Evolutionary conservation across 2,113 vertebrate genomes (phyloP).

Genomic region (Aphyosemion australe): DNA sequence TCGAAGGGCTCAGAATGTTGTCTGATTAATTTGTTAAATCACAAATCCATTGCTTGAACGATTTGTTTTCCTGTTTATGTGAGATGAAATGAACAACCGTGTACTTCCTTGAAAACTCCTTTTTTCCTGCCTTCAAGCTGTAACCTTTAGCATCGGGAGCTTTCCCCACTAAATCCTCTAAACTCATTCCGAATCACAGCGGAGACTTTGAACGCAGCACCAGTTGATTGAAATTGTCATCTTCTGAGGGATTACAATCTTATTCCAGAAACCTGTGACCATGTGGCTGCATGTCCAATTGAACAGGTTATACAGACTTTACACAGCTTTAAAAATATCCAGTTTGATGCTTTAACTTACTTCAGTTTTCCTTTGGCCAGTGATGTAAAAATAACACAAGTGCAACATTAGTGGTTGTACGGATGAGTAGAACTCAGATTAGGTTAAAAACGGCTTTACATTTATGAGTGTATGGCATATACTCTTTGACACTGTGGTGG

Average conservation of each 20-base stretch:
- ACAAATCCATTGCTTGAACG: neutral
- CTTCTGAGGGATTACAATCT: constrained; percentile 25
- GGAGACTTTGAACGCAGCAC: constrained; percentile 11
- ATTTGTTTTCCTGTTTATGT: too few species aligned
- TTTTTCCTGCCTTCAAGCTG: too few species aligned
- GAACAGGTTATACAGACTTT: neutral
- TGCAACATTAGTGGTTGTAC: neutral
- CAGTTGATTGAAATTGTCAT: constrained; percentile 32
- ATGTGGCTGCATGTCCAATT: constrained; percentile 2
- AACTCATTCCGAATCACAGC: constrained; percentile 11
- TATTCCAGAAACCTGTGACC: constrained; percentile 7
- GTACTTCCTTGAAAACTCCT: neutral
- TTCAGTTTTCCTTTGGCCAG: neutral
- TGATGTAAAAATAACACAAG: neutral
- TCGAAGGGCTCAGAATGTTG: neutral
- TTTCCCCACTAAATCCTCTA: constrained; percentile 17
- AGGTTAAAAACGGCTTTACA: neutral
- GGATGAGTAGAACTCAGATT: neutral
- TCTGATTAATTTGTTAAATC: constrained; percentile 2
- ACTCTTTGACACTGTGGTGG: neutral
- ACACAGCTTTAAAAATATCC: neutral
- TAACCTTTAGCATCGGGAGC: neutral
- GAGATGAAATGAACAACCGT: neutral
- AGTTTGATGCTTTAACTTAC: neutral
- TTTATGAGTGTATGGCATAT: neutral